Evolutionary conservation across 2,888 invertebrate species (phyloP), one percentile per base, ranked within the genome.

Genomic region (Phyllotreta striolata): DNA sequence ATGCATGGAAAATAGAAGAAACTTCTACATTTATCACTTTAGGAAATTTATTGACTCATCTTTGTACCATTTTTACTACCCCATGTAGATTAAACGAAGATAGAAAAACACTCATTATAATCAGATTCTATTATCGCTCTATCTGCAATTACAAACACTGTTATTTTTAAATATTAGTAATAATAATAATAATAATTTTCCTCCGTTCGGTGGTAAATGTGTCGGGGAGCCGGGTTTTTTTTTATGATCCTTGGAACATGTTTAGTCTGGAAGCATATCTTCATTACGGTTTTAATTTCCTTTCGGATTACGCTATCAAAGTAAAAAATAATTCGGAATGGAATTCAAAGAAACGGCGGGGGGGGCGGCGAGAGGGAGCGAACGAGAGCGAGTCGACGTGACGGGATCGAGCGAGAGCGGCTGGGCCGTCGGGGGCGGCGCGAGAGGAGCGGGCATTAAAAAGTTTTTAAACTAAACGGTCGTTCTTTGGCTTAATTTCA

Each of bases 281-380:
- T 69, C 73, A 72, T 73, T 71, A 72, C 69, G 69, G 67, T 69
- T 73, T 72, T 73, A 73, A 73, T 73, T 73, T 73, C 73, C 73
- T 72, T 70, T 68, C 24, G 70, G 72, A 73, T 73, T 73, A 72
- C 71, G 67, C 68, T 72, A 67, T 72, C 72, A 72, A 73, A 73
- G 73, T 70, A 67, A 72, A 73, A 73, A 71, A 73, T 71, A 70
- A 73, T 72, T 66, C 70, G 68, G 67, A 72, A 73, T 69, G 70
- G 71, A 69, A 71, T 71, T 71, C 69, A 63, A 68, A 65, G 34
- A n/a, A n/a, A n/a, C n/a, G n/a, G n/a, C n/a, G n/a, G 43, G 43
- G 34, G 52, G 6, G 38, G 39, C 6, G 43, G 13, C 14, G 43
- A 41, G 34, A 14, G 54, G 40, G 40, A 12, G 35, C 10, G 47